Conservation (phyloP, 1,140 invertebrate species). For the Trachelipus rathkii region DNA sequence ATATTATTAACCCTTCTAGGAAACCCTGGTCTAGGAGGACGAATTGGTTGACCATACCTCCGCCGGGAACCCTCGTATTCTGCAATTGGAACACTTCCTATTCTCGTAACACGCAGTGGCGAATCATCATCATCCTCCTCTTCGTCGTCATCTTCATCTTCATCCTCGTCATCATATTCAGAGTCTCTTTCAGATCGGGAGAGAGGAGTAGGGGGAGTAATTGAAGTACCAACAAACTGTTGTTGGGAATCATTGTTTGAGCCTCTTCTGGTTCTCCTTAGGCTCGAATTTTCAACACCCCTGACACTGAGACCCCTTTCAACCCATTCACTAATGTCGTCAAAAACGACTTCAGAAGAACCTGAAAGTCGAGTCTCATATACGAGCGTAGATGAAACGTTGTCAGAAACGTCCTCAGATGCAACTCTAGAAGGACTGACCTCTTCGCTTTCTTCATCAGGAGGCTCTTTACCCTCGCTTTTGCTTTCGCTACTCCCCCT, state of each 20-base stretch:
- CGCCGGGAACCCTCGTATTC: constrained; percentile 87
- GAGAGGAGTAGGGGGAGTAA: not conserved
- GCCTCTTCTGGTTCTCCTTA: not conserved
- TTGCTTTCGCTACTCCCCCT: constrained; percentile 31
- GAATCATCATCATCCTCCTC: constrained; percentile 26
- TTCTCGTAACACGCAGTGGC: constrained; percentile 57
- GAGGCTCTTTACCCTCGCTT: constrained; percentile 24
- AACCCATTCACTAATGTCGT: constrained; percentile 67
- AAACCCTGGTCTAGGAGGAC: constrained; percentile 46
- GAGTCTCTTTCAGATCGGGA: not conserved
- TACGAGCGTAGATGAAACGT: constrained; percentile 42
- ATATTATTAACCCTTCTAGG: constrained; percentile 38
- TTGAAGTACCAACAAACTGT: not conserved
- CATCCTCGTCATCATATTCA: constrained; percentile 1
- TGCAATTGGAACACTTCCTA: constrained; percentile 80
- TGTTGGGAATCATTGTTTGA: not conserved
- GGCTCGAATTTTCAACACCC: constrained; percentile 22
- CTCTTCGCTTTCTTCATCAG: constrained; percentile 23
- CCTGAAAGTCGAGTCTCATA: constrained; percentile 57
- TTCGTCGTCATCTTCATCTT: constrained; percentile 26
- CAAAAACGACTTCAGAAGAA: constrained; percentile 70
- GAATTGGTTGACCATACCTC: constrained; percentile 63
- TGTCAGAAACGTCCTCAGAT: constrained; percentile 26
- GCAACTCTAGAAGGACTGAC: constrained; percentile 34
- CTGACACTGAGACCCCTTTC: constrained; percentile 37